Base-by-base conservation (phyloP, 2,888 invertebrate species). In the Mongoloraphidia duomilia region DNA sequence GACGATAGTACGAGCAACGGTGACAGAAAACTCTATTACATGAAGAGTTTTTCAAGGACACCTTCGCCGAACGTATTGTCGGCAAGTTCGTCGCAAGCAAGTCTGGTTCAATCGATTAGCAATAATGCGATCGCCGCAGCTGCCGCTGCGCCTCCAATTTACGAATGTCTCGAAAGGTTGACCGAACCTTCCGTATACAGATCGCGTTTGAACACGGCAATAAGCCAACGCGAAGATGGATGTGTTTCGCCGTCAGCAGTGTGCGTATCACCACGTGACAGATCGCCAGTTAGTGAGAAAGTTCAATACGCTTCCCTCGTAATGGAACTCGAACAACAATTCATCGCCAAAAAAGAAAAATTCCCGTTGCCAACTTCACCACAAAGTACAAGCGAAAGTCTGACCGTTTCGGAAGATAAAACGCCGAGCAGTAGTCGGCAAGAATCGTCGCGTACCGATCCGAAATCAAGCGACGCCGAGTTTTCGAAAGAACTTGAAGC, bases 31-130 rank as follows among this genome's bases (percentile, higher is more conserved):
- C 55, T 71, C 52, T 65, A 66, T 56, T 66, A 70, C 57, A 71
- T 73, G 72, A 70, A 68, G 54, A 72, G 71, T 55, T 73, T 73
- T 57, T 72, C 72, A 2, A 61, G 69, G 37, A 68, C 71, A 11
- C 66, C 71, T 36, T 72, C 72, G 9, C 72, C 72, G 9, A 64
- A 65, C 10, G 59, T 65, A 9, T 61, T 70, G 40, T 71, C 71
- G 2, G 69, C 70, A n/a, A 68, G 68, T 50, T 70, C 70, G n/a
- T 69, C 69, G 13, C 69, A 68, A 55, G 57, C 61, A n/a, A 68
- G 66, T 50, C 58, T 67, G 48, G 65, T 63, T 52, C 58, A 53
- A 6, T 26, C 26, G 26, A 26, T 26, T 6, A 26, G 26, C 26
- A 26, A 26, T 6, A 26, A 6, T 26, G 26, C 26, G 26, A 26